Evolutionary conservation across 2,797 vertebrate species (phyloP).

Genomic region (Cyclopterus lumpus): DNA sequence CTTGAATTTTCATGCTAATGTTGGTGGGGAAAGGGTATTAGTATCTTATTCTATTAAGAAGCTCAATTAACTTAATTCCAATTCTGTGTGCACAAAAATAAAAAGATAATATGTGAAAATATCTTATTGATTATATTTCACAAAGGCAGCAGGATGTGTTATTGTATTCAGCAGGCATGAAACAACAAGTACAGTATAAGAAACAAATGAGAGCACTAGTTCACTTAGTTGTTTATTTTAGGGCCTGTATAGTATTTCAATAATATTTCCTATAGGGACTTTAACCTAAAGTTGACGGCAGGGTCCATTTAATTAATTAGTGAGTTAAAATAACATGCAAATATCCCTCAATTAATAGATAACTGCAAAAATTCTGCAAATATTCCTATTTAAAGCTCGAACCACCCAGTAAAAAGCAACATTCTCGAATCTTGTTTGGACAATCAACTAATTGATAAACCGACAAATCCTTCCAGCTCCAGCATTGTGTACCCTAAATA

Average conservation of each 20-base stretch:
- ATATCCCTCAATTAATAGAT: not conserved
- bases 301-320: not conserved
- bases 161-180: not conserved
- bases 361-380: not conserved
- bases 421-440: not conserved
- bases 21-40: not conserved
- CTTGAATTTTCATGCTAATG: not conserved
- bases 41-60: not conserved
- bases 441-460: not conserved
- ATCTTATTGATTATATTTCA: not conserved
- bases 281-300: not conserved
- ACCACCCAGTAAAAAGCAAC: not conserved
- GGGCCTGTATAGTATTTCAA: not conserved
- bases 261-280: not conserved
- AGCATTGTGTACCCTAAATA: not conserved
- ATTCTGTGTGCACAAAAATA: not conserved
- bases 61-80: not conserved
- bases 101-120: not conserved
- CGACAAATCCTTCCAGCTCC: not conserved
- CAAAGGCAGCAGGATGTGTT: not conserved
- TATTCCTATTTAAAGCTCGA: not conserved
- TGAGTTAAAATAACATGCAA: not conserved
- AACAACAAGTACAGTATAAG: not conserved
- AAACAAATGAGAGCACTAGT: not conserved
- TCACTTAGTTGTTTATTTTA: not conserved